Base-by-base conservation (phyloP, 2,797 vertebrate species). In the Hybognathus amarus region DNA sequence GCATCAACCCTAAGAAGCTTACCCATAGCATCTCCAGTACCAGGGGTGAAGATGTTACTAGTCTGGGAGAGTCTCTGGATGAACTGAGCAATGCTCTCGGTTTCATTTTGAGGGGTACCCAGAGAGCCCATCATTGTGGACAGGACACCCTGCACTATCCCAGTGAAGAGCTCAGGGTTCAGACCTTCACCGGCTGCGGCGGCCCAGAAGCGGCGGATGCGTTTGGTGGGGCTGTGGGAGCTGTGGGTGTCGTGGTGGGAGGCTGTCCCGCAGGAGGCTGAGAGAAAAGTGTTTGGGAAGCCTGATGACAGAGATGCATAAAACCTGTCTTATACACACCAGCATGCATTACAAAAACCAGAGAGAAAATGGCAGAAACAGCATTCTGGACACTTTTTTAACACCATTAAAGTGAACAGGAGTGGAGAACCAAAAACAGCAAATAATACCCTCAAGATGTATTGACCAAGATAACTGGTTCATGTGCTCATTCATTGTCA, bases 31-130 rank as follows among this genome's bases (percentile, higher is more conserved):
- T 96, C 97, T 52, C 96, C 97, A 0, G 96, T 93, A 63, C 96
- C 96, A 0, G 95, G 95, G 82, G 97, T 96, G 86, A 97, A 97
- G 88, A 98, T 95, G 93, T 97, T 97, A 92, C 94, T 96, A 17
- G 96, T 95, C 80, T 97, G 96, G 0, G 97, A 97, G 76, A 98
- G 95, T 77, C 97, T 93, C 82, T 97, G 96, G 92, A 98, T 97
- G 88, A 98, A 98, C 90, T 96, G 96, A 2, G 97, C 96, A 0
- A 98, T 98, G 88, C 97, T 98, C 87, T 98, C 97, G 0, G 96
- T 96, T 90, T 96, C 96, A 38, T 94, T 95, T 83, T 97, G 96
- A n/a, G 94, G 93, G 36, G 95, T 93, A 15, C 96, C 96, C 85
- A 98, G 88, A 0, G 97, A 97, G 15, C 97, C 97, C 94, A 98